Base-by-base conservation (phyloP, 2,888 invertebrate species). In the Drosophila vallismaia region DNA sequence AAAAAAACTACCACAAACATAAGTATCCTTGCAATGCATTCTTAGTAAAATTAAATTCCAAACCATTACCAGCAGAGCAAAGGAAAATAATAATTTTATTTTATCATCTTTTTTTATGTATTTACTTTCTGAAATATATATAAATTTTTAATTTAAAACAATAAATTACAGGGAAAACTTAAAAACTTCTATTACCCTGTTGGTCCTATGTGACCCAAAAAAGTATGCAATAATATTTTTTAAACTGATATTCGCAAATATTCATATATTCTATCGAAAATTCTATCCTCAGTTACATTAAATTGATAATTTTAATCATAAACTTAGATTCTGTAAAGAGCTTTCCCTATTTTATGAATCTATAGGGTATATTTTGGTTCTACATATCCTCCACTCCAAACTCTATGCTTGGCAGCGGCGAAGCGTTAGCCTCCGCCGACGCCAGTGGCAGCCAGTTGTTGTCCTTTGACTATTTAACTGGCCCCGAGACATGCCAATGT, bases 381-480 rank as follows among this genome's bases (percentile, higher is more conserved):
- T 59, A 29, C 6, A 59, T 28, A 7, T 29, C 26, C 36, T n/a
- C 10, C 3, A 40, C 57, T 77, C 48, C 62, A 77, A 81, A 78
- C 76, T 77, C 73, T 58, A 74, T 81, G 76, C 64, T 68, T 71
- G 19, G 60, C 60, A 46, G 48, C 26, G 28, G 50, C 46, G 28
- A 19, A 31, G 66, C n/a, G 70, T 72, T 70, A 19, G 67, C 77
- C 72, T 33, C 48, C 52, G 52, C 28, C 44, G 50, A 45, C 44
- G 67, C 50, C 67, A 28, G 28, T 6, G 28, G 4, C 28, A 68
- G 51, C 33, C 40, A 40, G 45, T 29, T 40, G 72, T 59, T 79
- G 77, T 86, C 76, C 81, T 80, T 63, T 80, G 78, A 79, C 77
- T 79, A 56, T 83, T 77, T 63, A 62, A 66, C 80, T 78, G 69